Evolutionary conservation across 2,113 vertebrate species (phyloP), one percentile per base, ranked within the genome.

Genomic region (Psittacula cyanocephala): DNA sequence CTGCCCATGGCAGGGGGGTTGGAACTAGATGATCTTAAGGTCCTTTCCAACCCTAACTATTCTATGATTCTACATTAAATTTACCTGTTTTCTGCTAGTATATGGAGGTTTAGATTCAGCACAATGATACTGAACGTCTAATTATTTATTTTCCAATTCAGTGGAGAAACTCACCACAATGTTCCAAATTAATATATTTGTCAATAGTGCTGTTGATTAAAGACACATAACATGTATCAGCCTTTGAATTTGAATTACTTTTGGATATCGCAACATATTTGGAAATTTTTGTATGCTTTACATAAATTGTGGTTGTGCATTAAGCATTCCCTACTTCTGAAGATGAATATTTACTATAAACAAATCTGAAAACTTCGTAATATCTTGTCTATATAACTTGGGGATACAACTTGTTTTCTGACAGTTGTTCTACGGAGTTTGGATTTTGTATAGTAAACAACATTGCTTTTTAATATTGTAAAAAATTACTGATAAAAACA

Each of bases 71-170:
- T 23, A 22, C 75, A 7, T 74, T 77, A 67, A 59, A 70, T 86
- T 78, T 91, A 83, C 23, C 28, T 71, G 27, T n/a, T 71, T 88
- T 55, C n/a, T 86, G 27, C 13, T 22, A 67, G 13, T 70, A 76
- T 7, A 1, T 68, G 23, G 37, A 86, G 3, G 23, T 52, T 85
- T 91, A 82, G 23, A 27, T 91, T 88, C 86, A 92, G 67, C 19
- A 59, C 43, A 76, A 25, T 76, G 86, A 50, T 90, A 49, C 59
- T 57, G 71, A 81, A 75, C 43, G 43, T 77, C 24, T 89, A 62
- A 81, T 95, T 92, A 63, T 50, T 55, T 87, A 70, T 88, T 95
- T 94, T 91, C 63, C 43, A 75, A 63, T 68, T 95, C 90, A 78
- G 29, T 6, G 9, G 46, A 72, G 74, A 82, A 19, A 46, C 20